A percentile compares a stretch with the other conserved stretches of the same genome.
These are phyloP conservation scores for Stigmatopora argus DNA, from an alignment of 2,113 vertebrate genomes.

Conservation along the genomic window DNA sequence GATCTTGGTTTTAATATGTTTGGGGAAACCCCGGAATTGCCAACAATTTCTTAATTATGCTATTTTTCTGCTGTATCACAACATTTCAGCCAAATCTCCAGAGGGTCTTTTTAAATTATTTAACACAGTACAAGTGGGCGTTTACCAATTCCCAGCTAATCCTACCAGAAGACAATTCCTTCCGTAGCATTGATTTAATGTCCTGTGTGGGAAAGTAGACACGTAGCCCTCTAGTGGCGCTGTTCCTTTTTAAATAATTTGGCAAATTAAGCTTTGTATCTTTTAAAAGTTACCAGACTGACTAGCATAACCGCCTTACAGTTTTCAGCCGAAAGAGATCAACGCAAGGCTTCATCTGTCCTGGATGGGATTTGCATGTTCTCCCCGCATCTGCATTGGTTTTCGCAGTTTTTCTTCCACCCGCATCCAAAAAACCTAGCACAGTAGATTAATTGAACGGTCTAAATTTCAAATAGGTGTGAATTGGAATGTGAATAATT, in stretches of 20 bases:
- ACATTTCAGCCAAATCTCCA: slow-evolving; percentile 18
- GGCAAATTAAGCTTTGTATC: too few species aligned
- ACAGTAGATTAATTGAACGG: background rate
- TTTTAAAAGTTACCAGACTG: too few species aligned
- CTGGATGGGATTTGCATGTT: background rate
- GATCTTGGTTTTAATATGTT: background rate
- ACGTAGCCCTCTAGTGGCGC: slow-evolving; percentile 39
- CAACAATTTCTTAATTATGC: background rate
- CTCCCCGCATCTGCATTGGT: too few species aligned
- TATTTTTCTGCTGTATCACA: slow-evolving; percentile 7
- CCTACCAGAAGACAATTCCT: slow-evolving; percentile 8
- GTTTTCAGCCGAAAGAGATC: too few species aligned
- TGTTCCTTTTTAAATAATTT: too few species aligned
- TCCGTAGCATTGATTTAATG: slow-evolving; percentile 11
- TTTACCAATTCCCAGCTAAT: slow-evolving; percentile 6
- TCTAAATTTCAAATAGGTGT: background rate
- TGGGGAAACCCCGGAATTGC: background rate
- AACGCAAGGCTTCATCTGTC: too few species aligned
- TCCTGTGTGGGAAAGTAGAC: background rate
- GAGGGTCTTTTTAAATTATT: slow-evolving; percentile 16
- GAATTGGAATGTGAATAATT: too few species aligned
- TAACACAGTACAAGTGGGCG: slow-evolving; percentile 13
- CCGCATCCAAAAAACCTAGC: too few species aligned
- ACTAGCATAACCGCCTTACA: too few species aligned
- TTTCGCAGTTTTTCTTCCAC: too few species aligned